Percentiles rank a stretch among this genome's conserved stretches.
phyloP scores from a whole-genome alignment of 2,113 vertebrate genomes.

The Equus przewalskii region DNA sequence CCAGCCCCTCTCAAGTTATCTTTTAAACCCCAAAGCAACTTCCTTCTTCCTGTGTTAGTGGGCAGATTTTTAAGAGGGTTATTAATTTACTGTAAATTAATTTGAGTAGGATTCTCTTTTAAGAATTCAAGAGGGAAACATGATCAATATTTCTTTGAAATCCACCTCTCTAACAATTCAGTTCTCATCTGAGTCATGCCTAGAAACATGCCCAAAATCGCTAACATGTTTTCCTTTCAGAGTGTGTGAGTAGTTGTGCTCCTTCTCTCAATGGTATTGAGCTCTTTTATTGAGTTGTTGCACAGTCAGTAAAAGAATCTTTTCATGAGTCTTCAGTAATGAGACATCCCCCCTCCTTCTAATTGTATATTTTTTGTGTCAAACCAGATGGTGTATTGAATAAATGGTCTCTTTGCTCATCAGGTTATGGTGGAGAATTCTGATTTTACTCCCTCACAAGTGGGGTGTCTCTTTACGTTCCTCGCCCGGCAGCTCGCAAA shows the following conservation, averaged over 20 bases:
- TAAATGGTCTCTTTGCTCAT: slow-evolving; percentile 48
- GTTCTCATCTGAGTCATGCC: not conserved
- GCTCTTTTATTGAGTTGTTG: not conserved
- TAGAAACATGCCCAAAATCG: not conserved
- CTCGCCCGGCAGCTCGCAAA: slow-evolving; percentile 97
- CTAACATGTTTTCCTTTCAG: not conserved
- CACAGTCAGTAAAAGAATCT: slow-evolving; percentile 8
- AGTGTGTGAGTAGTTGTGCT: not conserved
- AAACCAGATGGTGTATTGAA: slow-evolving; percentile 17
- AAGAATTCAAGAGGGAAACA: slow-evolving; percentile 32
- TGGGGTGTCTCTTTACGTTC: slow-evolving; percentile 98
- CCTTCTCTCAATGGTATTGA: not conserved
- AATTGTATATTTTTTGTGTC: slow-evolving; percentile 1
- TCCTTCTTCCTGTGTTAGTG: not conserved
- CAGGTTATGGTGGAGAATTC: slow-evolving; percentile 99
- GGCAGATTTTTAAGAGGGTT: not conserved
- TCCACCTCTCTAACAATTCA: not conserved
- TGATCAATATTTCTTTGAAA: slow-evolving; percentile 40
- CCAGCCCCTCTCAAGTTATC: not conserved
- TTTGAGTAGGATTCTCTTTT: slow-evolving; percentile 17
- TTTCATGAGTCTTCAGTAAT: slow-evolving; percentile 9
- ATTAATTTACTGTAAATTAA: slow-evolving; percentile 8
- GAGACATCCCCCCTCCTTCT: not conserved
- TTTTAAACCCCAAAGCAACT: not conserved
- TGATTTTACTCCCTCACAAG: slow-evolving; percentile 97